Evolutionary conservation across 2,797 vertebrate species (phyloP).

Genomic region (Coluber constrictor): DNA sequence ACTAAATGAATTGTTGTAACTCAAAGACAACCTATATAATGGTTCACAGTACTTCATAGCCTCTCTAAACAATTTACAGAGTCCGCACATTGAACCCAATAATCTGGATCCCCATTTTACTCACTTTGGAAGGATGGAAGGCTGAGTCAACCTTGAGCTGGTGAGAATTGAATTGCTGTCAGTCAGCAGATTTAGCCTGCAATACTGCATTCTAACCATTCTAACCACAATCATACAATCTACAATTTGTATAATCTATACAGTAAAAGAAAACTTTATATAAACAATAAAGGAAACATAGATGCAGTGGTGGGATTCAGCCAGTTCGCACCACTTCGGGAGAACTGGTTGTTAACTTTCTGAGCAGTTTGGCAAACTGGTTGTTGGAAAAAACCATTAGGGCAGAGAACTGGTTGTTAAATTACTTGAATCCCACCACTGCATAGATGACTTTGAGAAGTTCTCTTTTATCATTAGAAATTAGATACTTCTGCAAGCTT

Average conservation of each 20-base stretch:
- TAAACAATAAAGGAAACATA: neutral
- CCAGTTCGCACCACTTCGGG: too few species aligned
- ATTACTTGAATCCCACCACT: too few species aligned
- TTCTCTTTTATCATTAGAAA: neutral
- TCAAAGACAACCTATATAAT: too few species aligned
- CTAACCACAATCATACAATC: too few species aligned
- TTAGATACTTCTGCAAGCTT: neutral
- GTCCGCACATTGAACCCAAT: neutral
- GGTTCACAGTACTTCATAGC: neutral
- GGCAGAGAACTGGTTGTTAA: too few species aligned
- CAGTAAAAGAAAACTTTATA: neutral
- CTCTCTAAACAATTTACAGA: neutral
- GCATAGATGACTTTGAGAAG: neutral
- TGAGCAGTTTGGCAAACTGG: too few species aligned
- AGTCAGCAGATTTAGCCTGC: neutral
- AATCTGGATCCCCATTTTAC: neutral
- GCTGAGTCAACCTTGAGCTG: neutral
- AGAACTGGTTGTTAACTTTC: too few species aligned
- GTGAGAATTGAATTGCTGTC: neutral
- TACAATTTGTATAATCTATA: neutral
- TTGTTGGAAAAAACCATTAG: too few species aligned
- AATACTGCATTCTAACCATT: neutral
- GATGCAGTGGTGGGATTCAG: too few species aligned
- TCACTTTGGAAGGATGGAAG: neutral
- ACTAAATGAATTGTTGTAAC: neutral